A percentile compares a stretch with the other conserved stretches of the same genome.
Conservation (phyloP, 2,797 vertebrate species). For the Sphaeramia orbicularis region DNA sequence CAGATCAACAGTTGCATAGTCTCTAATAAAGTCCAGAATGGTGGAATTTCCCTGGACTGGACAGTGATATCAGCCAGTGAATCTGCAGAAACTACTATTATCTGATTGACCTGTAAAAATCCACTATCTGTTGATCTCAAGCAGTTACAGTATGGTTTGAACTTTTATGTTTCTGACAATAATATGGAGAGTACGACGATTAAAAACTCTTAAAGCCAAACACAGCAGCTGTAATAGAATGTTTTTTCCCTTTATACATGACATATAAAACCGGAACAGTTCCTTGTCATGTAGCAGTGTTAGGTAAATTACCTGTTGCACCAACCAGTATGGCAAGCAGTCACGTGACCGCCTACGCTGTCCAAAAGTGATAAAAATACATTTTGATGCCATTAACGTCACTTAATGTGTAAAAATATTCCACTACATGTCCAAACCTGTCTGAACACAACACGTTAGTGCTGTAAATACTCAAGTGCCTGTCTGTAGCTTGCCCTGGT, state of each 20-base stretch:
- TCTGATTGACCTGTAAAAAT: too few species aligned
- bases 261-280: conserved; percentile 20
- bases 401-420: background rate
- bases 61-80: too few species aligned
- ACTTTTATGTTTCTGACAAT: background rate
- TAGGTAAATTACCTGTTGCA: conserved; percentile 60
- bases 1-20: too few species aligned
- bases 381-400: background rate
- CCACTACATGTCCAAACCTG: accelerated
- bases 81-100: too few species aligned
- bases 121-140: too few species aligned
- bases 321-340: background rate
- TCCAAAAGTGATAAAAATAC: conserved; percentile 15
- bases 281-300: background rate
- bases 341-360: conserved; percentile 43
- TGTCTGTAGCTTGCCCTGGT: background rate
- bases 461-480: background rate
- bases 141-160: background rate
- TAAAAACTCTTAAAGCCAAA: too few species aligned
- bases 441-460: accelerated
- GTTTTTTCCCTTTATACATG: too few species aligned
- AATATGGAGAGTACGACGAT: background rate
- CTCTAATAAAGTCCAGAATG: too few species aligned
- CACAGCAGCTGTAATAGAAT: background rate
- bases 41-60: too few species aligned